A percentile compares a stretch with the other conserved stretches of the same genome.
These are phyloP conservation scores for Acropora tenuis DNA, from an alignment of 64 coral and sea anemone species.

Conservation along the genomic window DNA sequence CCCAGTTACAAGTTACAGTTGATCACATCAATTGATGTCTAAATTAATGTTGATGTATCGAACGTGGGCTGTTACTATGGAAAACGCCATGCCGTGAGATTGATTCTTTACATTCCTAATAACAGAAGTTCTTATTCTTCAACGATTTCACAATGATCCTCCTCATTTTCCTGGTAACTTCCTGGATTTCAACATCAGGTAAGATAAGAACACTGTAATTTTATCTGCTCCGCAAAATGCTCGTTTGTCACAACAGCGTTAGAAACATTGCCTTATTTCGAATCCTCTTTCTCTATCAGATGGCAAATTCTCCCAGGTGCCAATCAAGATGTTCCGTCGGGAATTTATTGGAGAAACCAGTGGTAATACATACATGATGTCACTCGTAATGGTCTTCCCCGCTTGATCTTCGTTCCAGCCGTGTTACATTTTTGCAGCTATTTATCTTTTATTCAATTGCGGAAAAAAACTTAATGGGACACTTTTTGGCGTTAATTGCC, in stretches of 20 bases:
- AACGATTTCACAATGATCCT: background rate
- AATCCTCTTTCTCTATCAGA: background rate
- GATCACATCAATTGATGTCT: no score
- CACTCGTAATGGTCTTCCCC: no score
- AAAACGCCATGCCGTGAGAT: no score
- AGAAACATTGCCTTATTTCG: background rate
- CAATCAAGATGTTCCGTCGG: background rate
- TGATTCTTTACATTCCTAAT: background rate
- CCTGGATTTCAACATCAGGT: background rate
- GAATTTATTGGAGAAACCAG: constrained; percentile 4
- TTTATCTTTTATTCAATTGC: no score
- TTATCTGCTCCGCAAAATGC: background rate
- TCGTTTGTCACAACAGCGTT: background rate
- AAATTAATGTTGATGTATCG: no score
- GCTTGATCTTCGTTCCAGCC: no score
- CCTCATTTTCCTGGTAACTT: background rate
- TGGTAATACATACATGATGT: background rate
- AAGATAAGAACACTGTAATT: background rate
- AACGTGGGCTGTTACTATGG: no score
- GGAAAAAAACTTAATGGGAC: no score
- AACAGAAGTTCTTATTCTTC: background rate
- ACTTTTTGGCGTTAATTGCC: no score
- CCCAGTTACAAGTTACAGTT: no score
- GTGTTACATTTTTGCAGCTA: no score
- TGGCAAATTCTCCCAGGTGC: background rate